Conservation (phyloP, 2,888 invertebrate species). For the Andrena flavipes region DNA sequence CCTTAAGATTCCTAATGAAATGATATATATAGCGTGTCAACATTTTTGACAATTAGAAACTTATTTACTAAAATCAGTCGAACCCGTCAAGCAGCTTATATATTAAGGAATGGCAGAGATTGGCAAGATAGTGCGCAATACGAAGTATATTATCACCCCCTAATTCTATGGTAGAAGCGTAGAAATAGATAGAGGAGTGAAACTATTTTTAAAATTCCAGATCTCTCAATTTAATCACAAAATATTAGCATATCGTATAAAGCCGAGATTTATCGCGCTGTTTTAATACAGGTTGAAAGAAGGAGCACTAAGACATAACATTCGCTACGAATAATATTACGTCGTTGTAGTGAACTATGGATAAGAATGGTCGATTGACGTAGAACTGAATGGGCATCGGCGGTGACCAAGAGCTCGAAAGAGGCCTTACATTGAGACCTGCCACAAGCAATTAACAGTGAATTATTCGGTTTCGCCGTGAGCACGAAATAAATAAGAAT, state of each 20-base stretch:
- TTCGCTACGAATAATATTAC: constrained; percentile 56
- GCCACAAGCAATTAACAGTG: constrained; percentile 63
- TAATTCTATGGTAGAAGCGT: background rate
- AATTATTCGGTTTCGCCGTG: constrained; percentile 35
- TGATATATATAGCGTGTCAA: constrained; percentile 9
- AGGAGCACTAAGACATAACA: constrained; percentile 1
- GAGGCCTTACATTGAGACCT: constrained; percentile 68
- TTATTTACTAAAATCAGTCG: constrained; percentile 26
- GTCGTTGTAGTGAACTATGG: constrained; percentile 49
- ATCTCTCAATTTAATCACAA: background rate
- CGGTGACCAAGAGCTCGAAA: constrained; percentile 64
- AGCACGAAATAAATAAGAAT: background rate
- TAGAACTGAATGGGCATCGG: constrained; percentile 62
- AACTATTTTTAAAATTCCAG: background rate
- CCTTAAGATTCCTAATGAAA: background rate
- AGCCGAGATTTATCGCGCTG: background rate
- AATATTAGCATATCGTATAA: background rate
- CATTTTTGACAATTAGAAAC: constrained; percentile 5
- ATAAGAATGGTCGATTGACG: constrained; percentile 72
- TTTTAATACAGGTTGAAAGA: background rate
- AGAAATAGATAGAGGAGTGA: background rate
- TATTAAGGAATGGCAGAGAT: constrained; percentile 9
- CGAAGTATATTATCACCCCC: background rate
- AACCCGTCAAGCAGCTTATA: constrained; percentile 12
- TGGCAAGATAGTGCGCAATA: constrained; percentile 15